Conservation (phyloP, 2,797 vertebrate species). For the Xerus rutilus region DNA sequence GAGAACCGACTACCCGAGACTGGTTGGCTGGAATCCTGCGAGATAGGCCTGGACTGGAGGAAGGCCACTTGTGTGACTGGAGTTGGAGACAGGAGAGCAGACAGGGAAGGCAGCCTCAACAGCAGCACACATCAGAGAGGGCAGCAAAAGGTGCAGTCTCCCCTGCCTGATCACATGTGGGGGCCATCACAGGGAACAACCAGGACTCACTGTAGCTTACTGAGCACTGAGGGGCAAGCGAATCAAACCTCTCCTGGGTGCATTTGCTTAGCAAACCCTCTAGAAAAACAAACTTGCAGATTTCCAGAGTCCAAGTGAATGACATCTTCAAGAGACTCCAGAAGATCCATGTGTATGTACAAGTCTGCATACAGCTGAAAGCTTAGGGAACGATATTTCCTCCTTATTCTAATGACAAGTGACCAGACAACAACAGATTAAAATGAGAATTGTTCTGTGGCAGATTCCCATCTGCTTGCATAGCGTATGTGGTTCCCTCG, state of each 20-base stretch:
- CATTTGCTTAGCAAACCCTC: constrained; percentile 40
- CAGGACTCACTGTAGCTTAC: not conserved
- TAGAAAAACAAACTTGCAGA: not conserved
- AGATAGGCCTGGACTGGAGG: not conserved
- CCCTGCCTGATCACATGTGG: not conserved
- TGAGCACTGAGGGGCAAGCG: not conserved
- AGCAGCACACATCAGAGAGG: no score
- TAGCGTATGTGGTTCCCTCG: not conserved
- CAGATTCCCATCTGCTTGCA: not conserved
- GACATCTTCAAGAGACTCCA: not conserved
- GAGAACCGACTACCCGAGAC: not conserved
- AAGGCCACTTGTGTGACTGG: not conserved
- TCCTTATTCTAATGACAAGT: not conserved
- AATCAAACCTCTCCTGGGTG: not conserved
- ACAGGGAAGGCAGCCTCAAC: not conserved
- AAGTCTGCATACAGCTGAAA: not conserved
- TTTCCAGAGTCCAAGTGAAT: constrained; percentile 21
- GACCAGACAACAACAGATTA: not conserved
- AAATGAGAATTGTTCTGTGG: not conserved
- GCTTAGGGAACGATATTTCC: not conserved
- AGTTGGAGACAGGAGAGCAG: not conserved
- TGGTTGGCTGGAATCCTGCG: not conserved
- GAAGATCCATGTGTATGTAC: not conserved
- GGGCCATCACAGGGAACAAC: not conserved
- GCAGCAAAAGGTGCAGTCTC: not conserved